These are phyloP conservation scores for Papilio helenus DNA, from an alignment of 1,140 invertebrate species.

Conservation along the genomic window DNA sequence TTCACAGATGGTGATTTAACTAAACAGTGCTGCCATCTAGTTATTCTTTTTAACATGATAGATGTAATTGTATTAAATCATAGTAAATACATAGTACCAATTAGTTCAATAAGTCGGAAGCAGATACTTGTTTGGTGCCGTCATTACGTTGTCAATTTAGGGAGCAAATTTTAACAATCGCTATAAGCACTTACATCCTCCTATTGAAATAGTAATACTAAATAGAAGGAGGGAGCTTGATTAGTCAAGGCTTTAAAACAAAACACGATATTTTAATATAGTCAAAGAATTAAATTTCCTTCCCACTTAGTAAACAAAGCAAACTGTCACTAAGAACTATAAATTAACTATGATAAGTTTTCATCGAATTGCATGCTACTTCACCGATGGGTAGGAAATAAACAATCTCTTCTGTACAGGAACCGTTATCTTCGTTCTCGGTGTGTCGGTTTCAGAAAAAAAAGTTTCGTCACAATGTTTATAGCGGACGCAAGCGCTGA, in stretches of 20 bases:
- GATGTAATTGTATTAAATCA: slow-evolving; percentile 49
- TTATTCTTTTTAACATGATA: slow-evolving; percentile 2
- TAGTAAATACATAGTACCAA: slow-evolving; percentile 51
- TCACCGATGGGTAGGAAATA: too few relatives aligned
- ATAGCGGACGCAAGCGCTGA: too few relatives aligned
- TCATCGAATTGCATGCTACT: too few relatives aligned
- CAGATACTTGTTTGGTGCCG: slow-evolving; percentile 50
- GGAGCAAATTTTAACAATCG: slow-evolving; percentile 55
- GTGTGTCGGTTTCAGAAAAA: too few relatives aligned
- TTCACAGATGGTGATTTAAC: not conserved
- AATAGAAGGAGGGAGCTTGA: slow-evolving; percentile 23
- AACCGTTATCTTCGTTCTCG: too few relatives aligned
- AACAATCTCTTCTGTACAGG: too few relatives aligned
- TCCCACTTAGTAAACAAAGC: too few relatives aligned
- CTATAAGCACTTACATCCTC: slow-evolving; percentile 61
- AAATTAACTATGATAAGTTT: too few relatives aligned
- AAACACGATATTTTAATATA: not conserved
- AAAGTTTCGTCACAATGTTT: too few relatives aligned
- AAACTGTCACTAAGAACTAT: too few relatives aligned
- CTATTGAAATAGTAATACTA: slow-evolving; percentile 41
- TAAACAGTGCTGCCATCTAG: not conserved
- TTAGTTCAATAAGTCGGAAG: slow-evolving; percentile 61
- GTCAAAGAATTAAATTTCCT: too few relatives aligned
- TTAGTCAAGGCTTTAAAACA: slow-evolving; percentile 12
- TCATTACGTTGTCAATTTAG: slow-evolving; percentile 58